Base-by-base conservation (phyloP, 1,140 invertebrate genomes). In the Atta colombica region DNA sequence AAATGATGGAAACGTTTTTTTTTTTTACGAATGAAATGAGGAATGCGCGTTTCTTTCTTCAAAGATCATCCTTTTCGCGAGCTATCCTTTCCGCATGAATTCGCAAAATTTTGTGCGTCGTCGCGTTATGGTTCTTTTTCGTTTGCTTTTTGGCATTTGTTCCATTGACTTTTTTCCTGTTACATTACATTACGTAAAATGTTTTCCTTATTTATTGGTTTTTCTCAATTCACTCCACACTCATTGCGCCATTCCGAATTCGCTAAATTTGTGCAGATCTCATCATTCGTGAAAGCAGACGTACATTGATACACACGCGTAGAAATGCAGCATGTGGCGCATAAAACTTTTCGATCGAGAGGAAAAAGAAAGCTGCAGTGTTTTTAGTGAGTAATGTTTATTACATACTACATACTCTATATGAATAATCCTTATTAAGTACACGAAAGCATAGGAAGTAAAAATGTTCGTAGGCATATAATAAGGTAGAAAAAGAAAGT, bases 401-500 rank as follows among this genome's bases (percentile, higher is more conserved):
- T 94, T 94, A 94, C 92, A 94, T 93, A 93, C 90, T 94, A 94
- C 92, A 94, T 94, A 94, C 88, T 82, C 80, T 94, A 94, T 93
- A 94, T 95, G 94, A 92, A 94, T 95, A 95, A 95, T 94, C 93
- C 94, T 94, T 94, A 94, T 93, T 95, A 94, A 94, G 93, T 95
- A 95, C 94, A 95, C 92, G 91, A 74, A 93, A 92, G 81, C 92
- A 94, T 95, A 95, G 92, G 25, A 93, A 93, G 82, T 94, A 95
- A 94, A 28, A 92, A 86, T 51, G 25, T 93, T 91, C 87, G 94
- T 95, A 95, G 93, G 87, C 93, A 90, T 94, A 80, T 94, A 28
- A 82, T 82, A 95, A 94, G 93, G 88, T 87, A 90, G 89, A 88
- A 94, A 89, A 92, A 90, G 68, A 82, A 89, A 77, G 12, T 91